These are phyloP conservation scores for Camponotus vicinus DNA, from an alignment of 1,140 invertebrate genomes.

Conservation along the genomic window DNA sequence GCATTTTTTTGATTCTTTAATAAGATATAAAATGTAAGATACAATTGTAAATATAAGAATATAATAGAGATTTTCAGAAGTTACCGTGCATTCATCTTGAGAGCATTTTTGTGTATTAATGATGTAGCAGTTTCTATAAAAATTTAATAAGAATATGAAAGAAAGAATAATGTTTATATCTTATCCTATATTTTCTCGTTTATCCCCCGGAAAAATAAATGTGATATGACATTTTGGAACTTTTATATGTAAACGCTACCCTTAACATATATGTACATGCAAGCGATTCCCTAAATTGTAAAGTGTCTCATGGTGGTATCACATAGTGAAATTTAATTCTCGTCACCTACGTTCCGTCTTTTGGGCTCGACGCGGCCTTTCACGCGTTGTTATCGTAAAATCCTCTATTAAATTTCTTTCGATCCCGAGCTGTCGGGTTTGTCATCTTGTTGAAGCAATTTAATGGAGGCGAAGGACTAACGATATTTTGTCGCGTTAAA, in stretches of 20 bases:
- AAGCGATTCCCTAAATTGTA: conserved; percentile 31
- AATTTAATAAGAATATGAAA: background rate
- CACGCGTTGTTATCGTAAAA: conserved; percentile 46
- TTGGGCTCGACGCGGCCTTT: conserved; percentile 14
- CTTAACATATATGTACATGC: conserved; percentile 6
- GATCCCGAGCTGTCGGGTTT: conserved; percentile 49
- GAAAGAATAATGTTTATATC: background rate
- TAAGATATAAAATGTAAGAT: background rate
- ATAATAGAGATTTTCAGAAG: background rate
- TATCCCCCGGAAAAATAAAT: background rate
- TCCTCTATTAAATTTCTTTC: conserved; percentile 61
- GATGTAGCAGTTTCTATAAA: background rate
- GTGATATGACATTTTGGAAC: conserved; percentile 29
- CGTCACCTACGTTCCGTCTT: conserved; percentile 34
- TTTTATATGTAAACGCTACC: conserved; percentile 17
- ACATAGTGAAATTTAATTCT: conserved; percentile 51
- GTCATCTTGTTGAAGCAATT: conserved; percentile 54
- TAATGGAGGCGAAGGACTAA: conserved; percentile 49
- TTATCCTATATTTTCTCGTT: background rate
- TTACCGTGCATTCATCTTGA: background rate
- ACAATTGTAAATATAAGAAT: too few relatives aligned
- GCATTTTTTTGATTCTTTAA: background rate
- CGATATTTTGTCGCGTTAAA: conserved; percentile 54
- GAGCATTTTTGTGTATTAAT: background rate
- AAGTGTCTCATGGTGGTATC: conserved; percentile 45